These are phyloP conservation scores for Aspidiotus rigidus DNA, from an alignment of 2,888 invertebrate genomes.

Conservation along the genomic window DNA sequence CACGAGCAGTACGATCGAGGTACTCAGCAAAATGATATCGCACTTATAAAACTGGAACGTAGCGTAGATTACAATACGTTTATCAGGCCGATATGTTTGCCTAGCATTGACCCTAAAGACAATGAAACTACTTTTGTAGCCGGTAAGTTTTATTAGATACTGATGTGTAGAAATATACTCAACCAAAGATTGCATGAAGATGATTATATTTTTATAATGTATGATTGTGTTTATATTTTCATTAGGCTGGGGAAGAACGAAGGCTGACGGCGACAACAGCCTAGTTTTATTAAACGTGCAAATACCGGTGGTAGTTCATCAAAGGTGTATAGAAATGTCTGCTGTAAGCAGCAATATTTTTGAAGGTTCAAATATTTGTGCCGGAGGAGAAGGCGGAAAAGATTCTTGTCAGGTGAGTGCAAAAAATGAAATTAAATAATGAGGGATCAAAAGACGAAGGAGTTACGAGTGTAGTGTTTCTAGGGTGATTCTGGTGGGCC, in stretches of 20 bases:
- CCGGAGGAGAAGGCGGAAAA: constrained; percentile 65
- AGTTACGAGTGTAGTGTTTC: neutral
- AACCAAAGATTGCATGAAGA: too few relatives aligned
- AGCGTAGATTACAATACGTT: constrained; percentile 63
- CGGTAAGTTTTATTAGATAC: constrained; percentile 37
- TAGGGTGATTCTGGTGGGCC: constrained; percentile 82
- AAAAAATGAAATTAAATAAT: too few relatives aligned
- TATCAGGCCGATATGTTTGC: constrained; percentile 77
- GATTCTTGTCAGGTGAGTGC: constrained; percentile 68
- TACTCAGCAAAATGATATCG: constrained; percentile 68
- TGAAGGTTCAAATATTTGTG: constrained; percentile 59
- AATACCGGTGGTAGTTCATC: constrained; percentile 67
- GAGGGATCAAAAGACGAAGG: too few relatives aligned
- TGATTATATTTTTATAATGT: too few relatives aligned
- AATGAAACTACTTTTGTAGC: constrained; percentile 42
- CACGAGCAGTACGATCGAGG: constrained; percentile 59
- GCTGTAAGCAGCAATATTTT: constrained; percentile 51
- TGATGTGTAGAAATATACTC: too few relatives aligned
- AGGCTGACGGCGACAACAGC: constrained; percentile 55
- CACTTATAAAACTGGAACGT: constrained; percentile 57
- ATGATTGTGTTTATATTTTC: neutral
- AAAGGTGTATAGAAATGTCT: constrained; percentile 54
- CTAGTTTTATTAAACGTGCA: constrained; percentile 64
- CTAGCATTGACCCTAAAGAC: constrained; percentile 45
- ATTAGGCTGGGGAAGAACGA: constrained; percentile 64